These are phyloP conservation scores for Rhabdophis nuchalis DNA, from an alignment of 2,797 vertebrate genomes.

Conservation along the genomic window DNA sequence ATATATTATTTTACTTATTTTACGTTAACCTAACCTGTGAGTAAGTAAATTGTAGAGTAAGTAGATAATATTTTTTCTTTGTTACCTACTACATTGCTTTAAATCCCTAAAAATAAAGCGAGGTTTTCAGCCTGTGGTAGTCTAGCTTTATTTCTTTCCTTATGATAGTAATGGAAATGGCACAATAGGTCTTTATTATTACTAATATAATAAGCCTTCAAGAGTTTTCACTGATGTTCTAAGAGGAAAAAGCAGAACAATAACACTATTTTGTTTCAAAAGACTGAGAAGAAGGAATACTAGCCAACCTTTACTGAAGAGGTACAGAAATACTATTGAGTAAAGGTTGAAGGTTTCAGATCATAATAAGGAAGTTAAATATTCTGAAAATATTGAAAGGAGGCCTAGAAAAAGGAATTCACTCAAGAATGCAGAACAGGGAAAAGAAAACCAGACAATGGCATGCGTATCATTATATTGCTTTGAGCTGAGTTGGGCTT, in stretches of 20 bases:
- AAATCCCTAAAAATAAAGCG: slow-evolving; percentile 19
- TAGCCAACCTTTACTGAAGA: slow-evolving; percentile 12
- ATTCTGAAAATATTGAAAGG: slow-evolving; percentile 24
- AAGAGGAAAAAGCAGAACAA: slow-evolving; percentile 28
- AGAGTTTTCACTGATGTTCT: slow-evolving; percentile 31
- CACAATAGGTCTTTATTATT: slow-evolving; percentile 19
- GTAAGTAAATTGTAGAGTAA: slow-evolving; percentile 23
- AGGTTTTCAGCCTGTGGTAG: slow-evolving; percentile 28
- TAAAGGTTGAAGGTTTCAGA: slow-evolving; percentile 29
- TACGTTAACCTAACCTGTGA: slow-evolving; percentile 34
- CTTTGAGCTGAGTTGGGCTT: slow-evolving; percentile 8
- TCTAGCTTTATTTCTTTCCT: slow-evolving; percentile 38
- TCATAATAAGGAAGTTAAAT: slow-evolving; percentile 31
- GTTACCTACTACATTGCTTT: slow-evolving; percentile 42
- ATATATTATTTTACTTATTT: slow-evolving; percentile 33
- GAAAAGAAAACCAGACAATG: slow-evolving; percentile 20
- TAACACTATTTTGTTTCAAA: slow-evolving; percentile 29
- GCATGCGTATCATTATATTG: background rate
- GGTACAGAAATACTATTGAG: background rate
- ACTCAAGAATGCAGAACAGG: slow-evolving; percentile 3
- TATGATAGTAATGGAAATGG: slow-evolving; percentile 41
- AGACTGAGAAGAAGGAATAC: slow-evolving; percentile 30
- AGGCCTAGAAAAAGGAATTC: slow-evolving; percentile 31
- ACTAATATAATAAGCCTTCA: background rate
- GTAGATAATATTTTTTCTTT: slow-evolving; percentile 16